Base-by-base conservation (phyloP, 1,140 invertebrate species). In the Halyomorpha halys region DNA sequence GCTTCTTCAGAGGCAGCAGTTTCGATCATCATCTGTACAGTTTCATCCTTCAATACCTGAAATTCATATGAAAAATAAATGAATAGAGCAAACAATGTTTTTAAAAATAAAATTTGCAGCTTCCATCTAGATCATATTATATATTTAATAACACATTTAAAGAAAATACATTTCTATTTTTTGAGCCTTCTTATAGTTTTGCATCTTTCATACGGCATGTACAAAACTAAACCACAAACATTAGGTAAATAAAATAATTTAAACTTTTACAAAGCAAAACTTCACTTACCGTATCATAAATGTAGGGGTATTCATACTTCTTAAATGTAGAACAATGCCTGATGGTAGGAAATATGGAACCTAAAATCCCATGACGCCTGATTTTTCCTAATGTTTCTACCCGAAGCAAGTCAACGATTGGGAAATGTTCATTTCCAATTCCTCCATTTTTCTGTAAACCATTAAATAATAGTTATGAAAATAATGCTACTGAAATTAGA, bases 41-140 rank as follows among this genome's bases (percentile, higher is more conserved):
- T 74, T n/a, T 85, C 82, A 74, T 90, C 85, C 65, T 82, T 81
- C 63, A 89, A 72, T 21, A 90, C 83, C 81, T 86, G 72, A 54
- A 62, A 49, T 39, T 6, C 34, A 39, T 8, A 39, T 8, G 34
- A 30, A 39, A 39, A 39, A 39, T 39, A 13, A 39, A 39, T 39
- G 11, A 39, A 8, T n/a, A n/a, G n/a, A n/a, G n/a, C n/a, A n/a
- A n/a, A n/a, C n/a, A n/a, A n/a, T n/a, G n/a, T n/a, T n/a, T n/a
- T n/a, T n/a, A n/a, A n/a, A n/a, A n/a, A n/a, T n/a, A n/a, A n/a
- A n/a, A n/a, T n/a, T n/a, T n/a, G n/a, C n/a, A n/a, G n/a, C n/a
- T 30, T 30, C 3, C 27, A 30, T 30, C 27, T 30, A 30, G 8
- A 30, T n/a, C 27, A 30, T 8, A 30, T 30, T 8, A 30, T 8